phyloP scores from a whole-genome alignment of 2,113 vertebrate species.

The Callospermophilus lateralis region DNA sequence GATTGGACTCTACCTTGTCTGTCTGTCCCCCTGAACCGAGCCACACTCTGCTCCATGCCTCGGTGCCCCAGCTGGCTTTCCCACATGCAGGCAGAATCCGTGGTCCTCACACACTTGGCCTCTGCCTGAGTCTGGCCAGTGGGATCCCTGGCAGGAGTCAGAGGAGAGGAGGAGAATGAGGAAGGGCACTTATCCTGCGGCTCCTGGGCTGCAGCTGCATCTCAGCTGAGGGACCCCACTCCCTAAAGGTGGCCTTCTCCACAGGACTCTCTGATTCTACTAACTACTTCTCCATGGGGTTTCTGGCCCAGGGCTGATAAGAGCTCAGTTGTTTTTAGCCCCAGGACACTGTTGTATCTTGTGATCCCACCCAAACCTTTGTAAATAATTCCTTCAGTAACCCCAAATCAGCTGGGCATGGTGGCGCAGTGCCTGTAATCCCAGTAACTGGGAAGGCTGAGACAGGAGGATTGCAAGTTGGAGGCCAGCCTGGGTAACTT shows the following conservation, averaged over 20 bases:
- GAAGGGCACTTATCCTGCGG: not conserved
- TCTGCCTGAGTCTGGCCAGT: not conserved
- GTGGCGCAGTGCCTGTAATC: no score
- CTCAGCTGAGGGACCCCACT: not conserved
- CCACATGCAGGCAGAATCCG: not conserved
- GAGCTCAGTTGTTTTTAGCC: not conserved
- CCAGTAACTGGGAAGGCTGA: no score
- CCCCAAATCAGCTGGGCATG: no score
- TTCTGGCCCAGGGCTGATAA: not conserved
- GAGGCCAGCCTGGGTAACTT: no score
- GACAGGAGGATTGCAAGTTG: no score
- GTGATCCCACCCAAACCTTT: not conserved
- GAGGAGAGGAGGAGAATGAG: not conserved
- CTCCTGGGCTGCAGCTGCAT: not conserved
- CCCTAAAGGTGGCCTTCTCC: not conserved
- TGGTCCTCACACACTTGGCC: not conserved
- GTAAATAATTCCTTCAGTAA: not conserved
- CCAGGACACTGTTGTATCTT: not conserved
- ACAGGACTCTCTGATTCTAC: not conserved
- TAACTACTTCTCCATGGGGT: not conserved
- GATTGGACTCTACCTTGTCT: not conserved
- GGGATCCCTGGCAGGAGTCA: not conserved
- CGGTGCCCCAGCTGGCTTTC: accelerated
- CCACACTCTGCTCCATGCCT: accelerated
- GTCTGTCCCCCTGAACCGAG: not conserved